Evolutionary conservation across 2,888 invertebrate species (phyloP), one percentile per base, ranked within the genome.

Genomic region (Ichneumon xanthorius): DNA sequence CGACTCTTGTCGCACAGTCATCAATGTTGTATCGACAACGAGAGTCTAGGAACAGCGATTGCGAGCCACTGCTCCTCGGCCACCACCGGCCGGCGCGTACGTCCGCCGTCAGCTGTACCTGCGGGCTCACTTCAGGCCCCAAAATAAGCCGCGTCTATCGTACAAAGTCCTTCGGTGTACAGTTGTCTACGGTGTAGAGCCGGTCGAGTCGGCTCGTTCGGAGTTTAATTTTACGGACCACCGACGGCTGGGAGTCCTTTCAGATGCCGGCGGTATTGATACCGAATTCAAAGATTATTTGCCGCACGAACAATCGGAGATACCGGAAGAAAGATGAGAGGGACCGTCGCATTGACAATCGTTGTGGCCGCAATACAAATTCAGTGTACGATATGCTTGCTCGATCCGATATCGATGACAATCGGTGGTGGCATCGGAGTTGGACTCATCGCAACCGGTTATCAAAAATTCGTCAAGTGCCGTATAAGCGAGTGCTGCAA

Each of bases 401-500:
- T 91, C n/a, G 94, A 94, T 79, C 94, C 94, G 0, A 4, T 86
- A 16, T 58, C 87, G 33, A 70, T 90, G 26, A 71, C 89, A 5
- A 45, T 89, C 19, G 33, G 75, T 6, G 19, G 33, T 63, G 0
- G 6, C n/a, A 37, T 37, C 22, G 48, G 48, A 9, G 61, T 19
- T 58, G 48, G 61, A 19, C 40, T 73, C 16, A 11, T 33, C 40
- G 75, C 86, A 26, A 81, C 33, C 4, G 37, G 89, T 0, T 83
- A 86, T 26, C 91, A 93, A n/a, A 85, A 86, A 61, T 82, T 55
- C 7, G 53, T 93, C 19, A 71, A 93, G 89, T 96, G 96, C 89
- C 94, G 92, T 48, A 93, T 94, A 26, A 90, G 87, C 22, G 96
- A 96, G 92, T 96, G 96, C 89, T 96, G 96, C 90, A 95, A 94